phyloP scores from a whole-genome alignment of 2,797 vertebrate species.

The Oophaga sylvatica region DNA sequence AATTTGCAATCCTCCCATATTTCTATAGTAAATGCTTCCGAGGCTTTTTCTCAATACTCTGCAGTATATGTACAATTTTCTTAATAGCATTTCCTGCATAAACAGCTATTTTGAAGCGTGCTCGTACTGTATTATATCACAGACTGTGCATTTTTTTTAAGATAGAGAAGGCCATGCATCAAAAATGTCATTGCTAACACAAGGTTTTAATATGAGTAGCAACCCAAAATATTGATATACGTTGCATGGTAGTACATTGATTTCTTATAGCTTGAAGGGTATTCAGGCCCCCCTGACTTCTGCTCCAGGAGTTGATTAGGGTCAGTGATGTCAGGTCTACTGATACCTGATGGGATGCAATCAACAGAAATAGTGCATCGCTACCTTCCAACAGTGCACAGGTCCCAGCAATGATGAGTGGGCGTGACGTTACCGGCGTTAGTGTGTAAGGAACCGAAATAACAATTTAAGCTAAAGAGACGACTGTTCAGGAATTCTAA shows the following conservation, averaged over 20 bases:
- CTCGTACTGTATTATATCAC: neutral
- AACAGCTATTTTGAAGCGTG: neutral
- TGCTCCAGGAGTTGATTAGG: no score
- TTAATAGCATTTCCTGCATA: neutral
- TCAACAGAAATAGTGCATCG: no score
- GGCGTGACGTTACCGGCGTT: no score
- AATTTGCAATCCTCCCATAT: neutral
- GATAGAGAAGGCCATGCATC: neutral
- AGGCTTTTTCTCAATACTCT: neutral
- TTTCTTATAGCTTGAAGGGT: neutral
- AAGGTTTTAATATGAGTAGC: neutral
- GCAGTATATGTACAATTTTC: neutral
- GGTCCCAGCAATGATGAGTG: no score
- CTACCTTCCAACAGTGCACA: no score
- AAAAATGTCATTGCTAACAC: neutral
- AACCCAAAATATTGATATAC: neutral
- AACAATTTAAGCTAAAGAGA: no score
- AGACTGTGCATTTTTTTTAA: neutral
- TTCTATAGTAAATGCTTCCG: constrained; percentile 2
- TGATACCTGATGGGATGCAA: no score
- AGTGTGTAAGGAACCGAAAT: no score
- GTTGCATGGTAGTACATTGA: neutral
- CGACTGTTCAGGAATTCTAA: no score
- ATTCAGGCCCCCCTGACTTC: no score
- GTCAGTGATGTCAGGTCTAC: no score